A percentile compares a stretch with the other conserved stretches of the same genome.
These are phyloP conservation scores for Phalanger gymnotis DNA, from an alignment of 2,797 vertebrate genomes.

Conservation along the genomic window DNA sequence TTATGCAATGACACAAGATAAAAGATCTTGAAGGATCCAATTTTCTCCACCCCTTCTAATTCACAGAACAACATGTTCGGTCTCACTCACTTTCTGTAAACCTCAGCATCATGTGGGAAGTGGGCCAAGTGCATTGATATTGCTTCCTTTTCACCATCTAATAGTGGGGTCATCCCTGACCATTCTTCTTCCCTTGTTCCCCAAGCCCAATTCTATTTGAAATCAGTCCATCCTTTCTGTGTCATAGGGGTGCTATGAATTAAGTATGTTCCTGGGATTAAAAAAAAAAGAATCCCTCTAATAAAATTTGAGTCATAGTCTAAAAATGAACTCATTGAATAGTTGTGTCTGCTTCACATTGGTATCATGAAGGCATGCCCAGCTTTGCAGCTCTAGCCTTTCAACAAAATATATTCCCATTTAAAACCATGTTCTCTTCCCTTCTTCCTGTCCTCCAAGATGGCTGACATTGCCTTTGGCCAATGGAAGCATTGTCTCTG, in stretches of 20 bases:
- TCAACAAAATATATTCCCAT: neutral
- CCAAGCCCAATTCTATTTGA: neutral
- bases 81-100: neutral
- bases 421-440: neutral
- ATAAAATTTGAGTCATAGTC: conserved; percentile 80
- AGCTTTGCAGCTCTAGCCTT: conserved; percentile 18
- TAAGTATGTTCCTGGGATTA: conserved; percentile 65
- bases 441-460: neutral
- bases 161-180: neutral
- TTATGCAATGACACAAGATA: fast-evolving
- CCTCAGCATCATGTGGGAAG: neutral
- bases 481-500: neutral
- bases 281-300: conserved; percentile 59
- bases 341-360: conserved; percentile 67
- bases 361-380: neutral
- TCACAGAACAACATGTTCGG: neutral
- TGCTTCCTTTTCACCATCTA: fast-evolving
- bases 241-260: conserved; percentile 65
- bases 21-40: fast-evolving
- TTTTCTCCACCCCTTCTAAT: fast-evolving
- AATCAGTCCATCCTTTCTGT: neutral
- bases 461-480: neutral
- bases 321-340: conserved; percentile 78
- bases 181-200: fast-evolving
- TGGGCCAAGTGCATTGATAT: neutral